These are phyloP conservation scores for Vidua macroura DNA, from an alignment of 2,113 vertebrate genomes.

Conservation along the genomic window DNA sequence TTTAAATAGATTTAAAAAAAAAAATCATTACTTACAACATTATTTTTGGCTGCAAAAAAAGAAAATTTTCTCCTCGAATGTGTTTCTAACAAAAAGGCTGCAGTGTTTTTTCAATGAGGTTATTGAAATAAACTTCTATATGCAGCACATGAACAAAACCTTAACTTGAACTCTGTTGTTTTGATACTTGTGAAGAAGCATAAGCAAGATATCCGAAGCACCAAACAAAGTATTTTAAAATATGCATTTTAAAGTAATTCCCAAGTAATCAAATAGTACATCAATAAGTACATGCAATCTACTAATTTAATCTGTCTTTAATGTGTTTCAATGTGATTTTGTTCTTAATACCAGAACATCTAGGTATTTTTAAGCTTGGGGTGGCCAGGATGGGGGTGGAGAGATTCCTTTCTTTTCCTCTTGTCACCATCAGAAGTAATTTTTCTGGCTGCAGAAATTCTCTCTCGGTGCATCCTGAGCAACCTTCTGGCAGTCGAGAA, in stretches of 20 bases:
- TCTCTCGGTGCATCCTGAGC: background rate
- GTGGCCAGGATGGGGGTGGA: background rate
- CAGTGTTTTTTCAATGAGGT: background rate
- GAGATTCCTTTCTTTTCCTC: background rate
- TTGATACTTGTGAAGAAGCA: background rate
- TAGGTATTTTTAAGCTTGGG: background rate
- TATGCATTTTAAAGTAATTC: background rate
- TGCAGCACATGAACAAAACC: background rate
- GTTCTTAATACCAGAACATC: background rate
- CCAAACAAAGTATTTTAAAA: background rate
- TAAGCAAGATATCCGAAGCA: background rate
- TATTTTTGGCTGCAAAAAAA: background rate
- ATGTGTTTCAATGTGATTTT: background rate
- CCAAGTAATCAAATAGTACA: background rate
- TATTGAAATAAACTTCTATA: background rate
- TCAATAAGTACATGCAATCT: background rate
- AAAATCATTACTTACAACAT: background rate
- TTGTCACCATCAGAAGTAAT: background rate
- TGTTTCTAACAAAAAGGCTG: background rate
- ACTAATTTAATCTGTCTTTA: background rate
- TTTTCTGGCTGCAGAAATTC: slow-evolving; percentile 17
- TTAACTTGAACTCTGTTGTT: background rate
- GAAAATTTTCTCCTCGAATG: background rate
- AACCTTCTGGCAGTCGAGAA: background rate
- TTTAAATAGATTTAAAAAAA: background rate